Conservation (phyloP, 2,113 vertebrate species). For the Regulus satrapa region DNA sequence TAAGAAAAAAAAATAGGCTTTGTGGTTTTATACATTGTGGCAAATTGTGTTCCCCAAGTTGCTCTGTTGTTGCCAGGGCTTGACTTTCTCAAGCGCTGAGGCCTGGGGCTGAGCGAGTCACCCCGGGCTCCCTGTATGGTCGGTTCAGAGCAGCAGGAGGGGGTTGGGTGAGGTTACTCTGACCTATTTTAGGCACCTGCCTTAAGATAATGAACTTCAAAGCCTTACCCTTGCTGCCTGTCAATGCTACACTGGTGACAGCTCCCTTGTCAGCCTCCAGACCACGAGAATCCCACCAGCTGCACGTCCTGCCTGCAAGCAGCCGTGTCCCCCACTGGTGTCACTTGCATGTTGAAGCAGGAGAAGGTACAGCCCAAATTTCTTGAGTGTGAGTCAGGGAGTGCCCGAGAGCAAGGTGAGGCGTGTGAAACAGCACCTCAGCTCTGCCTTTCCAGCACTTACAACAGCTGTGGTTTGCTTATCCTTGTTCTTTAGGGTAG, state of each 20-base stretch:
- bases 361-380: neutral
- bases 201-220: neutral
- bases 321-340: neutral
- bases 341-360: neutral
- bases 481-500: neutral
- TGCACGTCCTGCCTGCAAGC: neutral
- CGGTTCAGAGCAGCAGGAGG: neutral
- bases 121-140: neutral
- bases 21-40: neutral
- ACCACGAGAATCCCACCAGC: neutral
- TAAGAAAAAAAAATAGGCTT: neutral
- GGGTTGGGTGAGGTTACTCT: neutral
- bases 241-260: neutral
- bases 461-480: neutral
- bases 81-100: neutral
- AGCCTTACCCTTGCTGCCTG: neutral
- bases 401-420: neutral
- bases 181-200: neutral
- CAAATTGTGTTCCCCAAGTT: neutral
- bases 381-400: neutral
- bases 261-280: neutral
- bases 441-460: neutral
- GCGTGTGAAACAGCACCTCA: neutral
- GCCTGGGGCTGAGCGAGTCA: neutral
- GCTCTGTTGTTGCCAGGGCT: neutral